Base-by-base conservation (phyloP, 2,888 invertebrate species). In the Sussaba pulchella region DNA sequence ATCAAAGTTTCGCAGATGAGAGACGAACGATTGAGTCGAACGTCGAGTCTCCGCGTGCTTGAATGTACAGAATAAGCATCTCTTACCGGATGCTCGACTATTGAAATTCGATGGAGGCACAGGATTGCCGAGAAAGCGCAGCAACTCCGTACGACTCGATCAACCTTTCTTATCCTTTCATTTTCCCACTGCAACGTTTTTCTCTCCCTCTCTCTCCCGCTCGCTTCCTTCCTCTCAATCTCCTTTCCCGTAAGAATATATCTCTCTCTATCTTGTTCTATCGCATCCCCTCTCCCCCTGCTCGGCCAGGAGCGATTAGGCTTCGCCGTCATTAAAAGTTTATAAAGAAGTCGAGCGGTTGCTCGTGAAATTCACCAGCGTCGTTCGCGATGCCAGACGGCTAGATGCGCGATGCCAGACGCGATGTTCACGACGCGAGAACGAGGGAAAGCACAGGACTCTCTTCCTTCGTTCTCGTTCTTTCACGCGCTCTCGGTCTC, bases 291-390 rank as follows among this genome's bases (percentile, higher is more conserved):
- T 70, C 82, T 80, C 82, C 85, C 84, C 69, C 39, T 63, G 86
- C 86, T 88, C 86, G 88, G 52, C 31, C 59, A 31, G 41, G 67
- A 39, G 45, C 81, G 91, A 92, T 92, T 92, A 92, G 90, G 91
- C 90, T 91, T 90, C 87, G 89, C 90, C 91, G 91, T 92, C 92
- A 92, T 92, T 92, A 92, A 92, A 92, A 92, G 91, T 92, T 92
- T 92, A 91, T 91, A 91, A 92, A 91, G 90, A 91, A 91, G 90
- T 88, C 86, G 84, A 89, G 87, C 57, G 57, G 31, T 6, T 50
- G 61, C 85, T 88, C 85, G 84, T 85, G 74, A 78, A 85, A 87
- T 85, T 84, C 84, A 85, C 86, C 85, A 88, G 31, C 85, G 78
- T 64, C 54, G 82, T 80, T 54, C 82, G 77, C 83, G 81, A 50